phyloP scores from a whole-genome alignment of 2,888 invertebrate genomes.

The Plebejus anna region DNA sequence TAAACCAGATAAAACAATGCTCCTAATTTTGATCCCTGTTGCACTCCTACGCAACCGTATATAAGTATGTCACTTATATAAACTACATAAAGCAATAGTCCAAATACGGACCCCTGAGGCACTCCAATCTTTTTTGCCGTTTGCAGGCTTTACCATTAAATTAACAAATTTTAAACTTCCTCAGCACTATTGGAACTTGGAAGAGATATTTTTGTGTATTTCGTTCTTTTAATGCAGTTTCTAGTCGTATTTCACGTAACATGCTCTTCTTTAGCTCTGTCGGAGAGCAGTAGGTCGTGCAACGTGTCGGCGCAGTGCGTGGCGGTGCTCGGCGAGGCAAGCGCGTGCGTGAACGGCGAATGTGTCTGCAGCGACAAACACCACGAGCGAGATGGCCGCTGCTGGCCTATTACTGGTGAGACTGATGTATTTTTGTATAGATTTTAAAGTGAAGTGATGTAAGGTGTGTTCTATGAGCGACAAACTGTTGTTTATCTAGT shows the following conservation, averaged over 20 bases:
- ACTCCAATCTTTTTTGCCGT: neutral
- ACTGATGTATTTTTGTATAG: neutral
- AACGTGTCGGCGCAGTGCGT: conserved; percentile 52
- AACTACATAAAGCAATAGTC: neutral
- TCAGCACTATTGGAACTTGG: too few species aligned
- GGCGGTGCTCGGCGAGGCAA: conserved; percentile 43
- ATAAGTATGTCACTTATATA: neutral
- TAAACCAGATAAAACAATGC: neutral
- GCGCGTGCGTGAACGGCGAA: conserved; percentile 43
- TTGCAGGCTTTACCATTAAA: neutral
- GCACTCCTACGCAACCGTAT: neutral
- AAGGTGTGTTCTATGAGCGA: too few species aligned
- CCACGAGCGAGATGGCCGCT: conserved; percentile 54
- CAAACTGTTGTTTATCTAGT: too few species aligned
- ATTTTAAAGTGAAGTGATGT: too few species aligned
- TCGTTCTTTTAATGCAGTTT: too few species aligned
- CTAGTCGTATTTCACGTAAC: too few species aligned
- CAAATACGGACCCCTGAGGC: neutral
- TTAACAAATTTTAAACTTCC: too few species aligned
- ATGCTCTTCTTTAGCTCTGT: conserved; percentile 40
- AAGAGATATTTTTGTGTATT: too few species aligned
- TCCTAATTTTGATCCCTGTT: neutral
- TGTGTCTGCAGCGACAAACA: conserved; percentile 47
- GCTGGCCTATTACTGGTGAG: conserved; percentile 60
- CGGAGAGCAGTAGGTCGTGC: conserved; percentile 43